Percentiles rank a stretch among this genome's conserved stretches.
Conservation (phyloP, 2,888 invertebrate species). For the Synanthedon vespiformis region DNA sequence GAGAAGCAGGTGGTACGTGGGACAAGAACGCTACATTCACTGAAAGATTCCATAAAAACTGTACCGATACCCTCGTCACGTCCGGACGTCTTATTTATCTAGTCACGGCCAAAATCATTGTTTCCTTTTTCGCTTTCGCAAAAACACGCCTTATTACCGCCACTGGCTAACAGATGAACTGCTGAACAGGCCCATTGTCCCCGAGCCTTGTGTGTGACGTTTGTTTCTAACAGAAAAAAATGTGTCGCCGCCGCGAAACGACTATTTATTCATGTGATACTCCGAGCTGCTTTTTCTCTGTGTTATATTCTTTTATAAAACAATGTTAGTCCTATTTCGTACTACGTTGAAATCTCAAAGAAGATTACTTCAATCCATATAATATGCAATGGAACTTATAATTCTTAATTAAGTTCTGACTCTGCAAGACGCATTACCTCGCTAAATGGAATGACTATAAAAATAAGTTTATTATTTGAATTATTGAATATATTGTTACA, state of each 20-base stretch:
- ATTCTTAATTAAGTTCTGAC: too few relatives aligned
- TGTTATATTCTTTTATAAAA: slow-evolving; percentile 7
- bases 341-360: too few relatives aligned
- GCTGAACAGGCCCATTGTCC: slow-evolving; percentile 45
- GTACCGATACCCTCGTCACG: slow-evolving; percentile 64
- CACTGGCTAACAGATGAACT: slow-evolving; percentile 53
- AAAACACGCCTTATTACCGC: slow-evolving; percentile 59
- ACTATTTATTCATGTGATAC: slow-evolving; percentile 33
- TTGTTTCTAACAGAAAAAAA: slow-evolving; percentile 33
- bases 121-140: slow-evolving; percentile 54
- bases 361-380: too few relatives aligned
- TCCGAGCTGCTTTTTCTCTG: slow-evolving; percentile 8
- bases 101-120: slow-evolving; percentile 64
- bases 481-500: too few relatives aligned
- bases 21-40: slow-evolving; percentile 24
- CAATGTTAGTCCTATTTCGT: too few relatives aligned
- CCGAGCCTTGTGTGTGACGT: slow-evolving; percentile 47
- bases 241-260: slow-evolving; percentile 16
- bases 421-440: too few relatives aligned
- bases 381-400: too few relatives aligned
- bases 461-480: too few relatives aligned
- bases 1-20: slow-evolving; percentile 43
- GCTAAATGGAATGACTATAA: too few relatives aligned
- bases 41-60: slow-evolving; percentile 63
- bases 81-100: slow-evolving; percentile 65